phyloP scores from a whole-genome alignment of 2,888 invertebrate genomes.

The Oscheius sp. region DNA sequence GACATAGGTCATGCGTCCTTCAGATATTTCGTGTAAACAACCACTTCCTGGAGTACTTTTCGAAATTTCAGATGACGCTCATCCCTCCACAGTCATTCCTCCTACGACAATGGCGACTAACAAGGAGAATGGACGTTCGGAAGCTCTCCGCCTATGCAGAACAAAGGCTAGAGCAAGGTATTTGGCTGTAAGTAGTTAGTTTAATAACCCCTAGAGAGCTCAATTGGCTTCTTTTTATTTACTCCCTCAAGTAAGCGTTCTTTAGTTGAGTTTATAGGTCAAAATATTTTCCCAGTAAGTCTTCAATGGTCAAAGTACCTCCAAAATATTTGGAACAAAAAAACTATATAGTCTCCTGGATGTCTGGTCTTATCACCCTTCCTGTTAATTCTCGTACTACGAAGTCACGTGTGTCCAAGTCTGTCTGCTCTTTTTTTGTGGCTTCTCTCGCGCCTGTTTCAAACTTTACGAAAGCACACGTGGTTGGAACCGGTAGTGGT shows the following conservation, averaged over 20 bases:
- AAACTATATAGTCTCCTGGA: not conserved
- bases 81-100: constrained; percentile 2
- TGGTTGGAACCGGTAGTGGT: not conserved
- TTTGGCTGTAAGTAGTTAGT: not conserved
- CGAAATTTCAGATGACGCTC: constrained; percentile 1
- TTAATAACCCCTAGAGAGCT: not conserved
- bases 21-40: not conserved
- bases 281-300: not conserved
- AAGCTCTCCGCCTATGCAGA: not conserved
- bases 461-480: not conserved
- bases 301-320: not conserved
- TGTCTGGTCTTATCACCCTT: not conserved
- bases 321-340: not conserved
- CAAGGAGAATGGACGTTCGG: not conserved
- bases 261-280: not conserved
- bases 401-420: not conserved
- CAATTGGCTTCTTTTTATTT: not conserved
- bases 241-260: not conserved
- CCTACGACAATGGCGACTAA: constrained; percentile 10
- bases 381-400: not conserved
- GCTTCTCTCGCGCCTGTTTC: not conserved
- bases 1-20: not conserved
- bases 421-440: not conserved
- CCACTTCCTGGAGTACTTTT: not conserved
- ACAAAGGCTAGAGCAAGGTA: constrained; percentile 8